Base-by-base conservation (phyloP, 2,888 invertebrate species). In the Spisula solida region DNA sequence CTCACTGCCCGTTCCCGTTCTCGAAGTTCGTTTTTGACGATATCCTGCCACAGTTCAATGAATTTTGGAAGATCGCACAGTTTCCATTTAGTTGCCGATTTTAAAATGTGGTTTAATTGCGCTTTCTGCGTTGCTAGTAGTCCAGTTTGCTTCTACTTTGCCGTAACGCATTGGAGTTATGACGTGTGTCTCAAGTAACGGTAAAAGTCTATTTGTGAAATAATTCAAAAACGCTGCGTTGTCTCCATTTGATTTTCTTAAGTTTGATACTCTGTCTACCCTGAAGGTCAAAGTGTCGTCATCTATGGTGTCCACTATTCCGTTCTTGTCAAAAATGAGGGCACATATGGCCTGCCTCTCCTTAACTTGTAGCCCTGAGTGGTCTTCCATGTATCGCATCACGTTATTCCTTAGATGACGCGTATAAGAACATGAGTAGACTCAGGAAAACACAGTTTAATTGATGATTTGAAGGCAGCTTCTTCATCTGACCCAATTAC, bases 401-500 rank as follows among this genome's bases (percentile, higher is more conserved):
- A 51, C 60, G 66, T 84, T 88, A 48, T 88, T 80, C 41, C 84
- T 79, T 29, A 89, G 78, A 70, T 91, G 91, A 10, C 89, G 4
- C 0, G 90, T 89, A 66, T 89, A 14, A 90, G 60, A 31, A 88
- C 88, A 80, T 89, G 88, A 29, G 85, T 81, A n/a, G 75, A 60
- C 0, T 48, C 51, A 8, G 85, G 83, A 31, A 91, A 89, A 29
- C 80, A 85, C 0, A 55, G 14, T 55, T 83, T 84, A 90, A 82
- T 12, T n/a, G n/a, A n/a, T n/a, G n/a, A n/a, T n/a, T n/a, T n/a
- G n/a, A n/a, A n/a, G n/a, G n/a, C n/a, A n/a, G 66, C 1, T 83
- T 92, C 92, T 70, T 85, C 90, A 34, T 92, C 90, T 0, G 84
- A 85, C 14, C 89, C 92, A 56, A 90, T 85, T 20, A 82, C 81